Evolutionary conservation across 2,113 vertebrate genomes (phyloP).

Genomic region (Ploceus nigricollis): DNA sequence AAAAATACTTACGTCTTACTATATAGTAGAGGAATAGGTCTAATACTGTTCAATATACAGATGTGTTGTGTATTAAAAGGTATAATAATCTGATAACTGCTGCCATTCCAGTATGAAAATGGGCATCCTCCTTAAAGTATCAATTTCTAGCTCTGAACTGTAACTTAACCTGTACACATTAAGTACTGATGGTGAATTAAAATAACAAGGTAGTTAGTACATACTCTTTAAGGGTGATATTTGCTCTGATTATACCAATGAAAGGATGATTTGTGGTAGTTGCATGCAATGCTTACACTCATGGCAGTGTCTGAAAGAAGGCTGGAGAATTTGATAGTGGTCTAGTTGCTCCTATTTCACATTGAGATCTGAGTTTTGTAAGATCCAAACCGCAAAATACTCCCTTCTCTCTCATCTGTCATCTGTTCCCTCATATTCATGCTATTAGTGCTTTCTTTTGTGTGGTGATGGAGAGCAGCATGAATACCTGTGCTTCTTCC

Average conservation of each 20-base stretch:
- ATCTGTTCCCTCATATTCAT: background rate
- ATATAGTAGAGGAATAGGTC: background rate
- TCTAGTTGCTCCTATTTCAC: background rate
- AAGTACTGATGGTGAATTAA: background rate
- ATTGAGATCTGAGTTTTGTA: background rate
- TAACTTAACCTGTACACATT: conserved; percentile 4
- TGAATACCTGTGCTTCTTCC: background rate
- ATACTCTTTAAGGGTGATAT: background rate
- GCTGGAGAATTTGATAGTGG: background rate
- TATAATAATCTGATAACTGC: background rate
- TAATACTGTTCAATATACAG: background rate
- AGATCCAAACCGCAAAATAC: background rate
- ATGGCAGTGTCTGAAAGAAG: background rate
- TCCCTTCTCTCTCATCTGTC: background rate
- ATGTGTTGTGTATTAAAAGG: background rate
- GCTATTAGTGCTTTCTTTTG: background rate
- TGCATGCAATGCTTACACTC: background rate
- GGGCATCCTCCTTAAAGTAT: background rate
- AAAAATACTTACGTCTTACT: background rate
- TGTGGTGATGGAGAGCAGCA: background rate
- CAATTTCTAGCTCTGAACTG: background rate
- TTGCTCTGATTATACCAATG: background rate
- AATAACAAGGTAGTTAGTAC: background rate
- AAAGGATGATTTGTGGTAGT: background rate
- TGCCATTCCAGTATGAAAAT: background rate